phyloP scores from a whole-genome alignment of 1,140 invertebrate genomes.

The Protaetia brevitarsis region DNA sequence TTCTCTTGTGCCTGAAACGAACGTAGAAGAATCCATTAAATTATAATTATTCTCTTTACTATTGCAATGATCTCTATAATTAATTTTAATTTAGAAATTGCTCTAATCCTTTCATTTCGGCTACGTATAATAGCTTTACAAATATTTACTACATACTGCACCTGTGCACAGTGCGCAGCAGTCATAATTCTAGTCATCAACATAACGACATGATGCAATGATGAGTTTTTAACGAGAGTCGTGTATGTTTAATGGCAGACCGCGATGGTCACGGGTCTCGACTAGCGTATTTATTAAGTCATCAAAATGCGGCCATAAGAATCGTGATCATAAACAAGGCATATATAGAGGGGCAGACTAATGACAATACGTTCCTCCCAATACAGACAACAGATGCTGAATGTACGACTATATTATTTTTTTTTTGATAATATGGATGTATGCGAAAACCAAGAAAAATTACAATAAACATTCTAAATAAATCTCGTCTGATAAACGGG shows the following conservation, averaged over 20 bases:
- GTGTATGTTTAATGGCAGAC: background rate
- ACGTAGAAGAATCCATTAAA: slow-evolving; percentile 34
- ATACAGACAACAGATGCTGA: too few relatives aligned
- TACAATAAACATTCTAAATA: too few relatives aligned
- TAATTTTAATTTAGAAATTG: too few relatives aligned
- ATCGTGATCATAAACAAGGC: background rate
- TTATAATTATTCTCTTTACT: background rate
- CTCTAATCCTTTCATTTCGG: too few relatives aligned
- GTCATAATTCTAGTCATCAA: background rate
- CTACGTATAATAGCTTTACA: background rate
- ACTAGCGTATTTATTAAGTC: slow-evolving; percentile 8
- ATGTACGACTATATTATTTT: too few relatives aligned
- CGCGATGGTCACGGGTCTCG: background rate
- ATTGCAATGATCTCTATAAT: too few relatives aligned
- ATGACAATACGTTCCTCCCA: too few relatives aligned
- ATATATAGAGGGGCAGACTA: background rate
- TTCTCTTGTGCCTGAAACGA: slow-evolving; percentile 66
- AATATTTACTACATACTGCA: background rate
- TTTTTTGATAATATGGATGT: too few relatives aligned
- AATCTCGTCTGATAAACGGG: background rate
- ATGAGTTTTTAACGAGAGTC: slow-evolving; percentile 13
- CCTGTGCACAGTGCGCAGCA: too few relatives aligned
- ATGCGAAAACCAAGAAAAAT: too few relatives aligned
- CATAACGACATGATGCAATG: background rate
- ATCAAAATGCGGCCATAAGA: background rate